phyloP scores from a whole-genome alignment of 2,113 vertebrate species.

The Melanostigma gelatinosum region DNA sequence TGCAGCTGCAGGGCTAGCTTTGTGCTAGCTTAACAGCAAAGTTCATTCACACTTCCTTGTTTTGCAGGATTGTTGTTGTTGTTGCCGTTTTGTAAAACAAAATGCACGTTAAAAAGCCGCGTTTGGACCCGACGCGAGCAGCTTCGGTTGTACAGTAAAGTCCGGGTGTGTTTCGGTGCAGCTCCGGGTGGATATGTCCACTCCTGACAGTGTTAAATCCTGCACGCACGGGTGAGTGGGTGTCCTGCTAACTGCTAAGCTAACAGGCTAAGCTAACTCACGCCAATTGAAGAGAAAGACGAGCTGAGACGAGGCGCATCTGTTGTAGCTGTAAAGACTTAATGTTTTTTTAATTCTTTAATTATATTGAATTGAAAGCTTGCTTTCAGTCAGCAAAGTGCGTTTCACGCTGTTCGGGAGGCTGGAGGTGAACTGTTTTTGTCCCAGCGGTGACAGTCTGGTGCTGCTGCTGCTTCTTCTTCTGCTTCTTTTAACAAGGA shows the following conservation, averaged over 20 bases:
- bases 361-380: not conserved
- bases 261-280: conserved; percentile 64
- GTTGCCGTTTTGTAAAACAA: not conserved
- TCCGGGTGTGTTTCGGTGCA: not conserved
- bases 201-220: conserved; percentile 1
- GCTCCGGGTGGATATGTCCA: not conserved
- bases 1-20: conserved; percentile 6
- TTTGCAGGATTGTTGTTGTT: not conserved
- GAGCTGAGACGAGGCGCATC: not conserved
- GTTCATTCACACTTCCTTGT: conserved; percentile 65
- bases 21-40: conserved; percentile 26
- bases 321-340: not conserved
- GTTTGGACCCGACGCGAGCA: not conserved
- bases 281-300: not conserved
- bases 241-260: conserved; percentile 43
- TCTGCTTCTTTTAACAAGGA: conserved; percentile 7
- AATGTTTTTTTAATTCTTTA: not conserved
- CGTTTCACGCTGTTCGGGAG: not conserved
- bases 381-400: not conserved
- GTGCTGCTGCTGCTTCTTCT: conserved; percentile 3
- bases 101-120: not conserved
- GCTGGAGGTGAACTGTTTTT: not conserved
- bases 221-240: not conserved
- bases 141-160: not conserved
- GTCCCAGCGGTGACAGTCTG: not conserved